Conservation (phyloP, 1,140 invertebrate species). For the Grapholita molesta region DNA sequence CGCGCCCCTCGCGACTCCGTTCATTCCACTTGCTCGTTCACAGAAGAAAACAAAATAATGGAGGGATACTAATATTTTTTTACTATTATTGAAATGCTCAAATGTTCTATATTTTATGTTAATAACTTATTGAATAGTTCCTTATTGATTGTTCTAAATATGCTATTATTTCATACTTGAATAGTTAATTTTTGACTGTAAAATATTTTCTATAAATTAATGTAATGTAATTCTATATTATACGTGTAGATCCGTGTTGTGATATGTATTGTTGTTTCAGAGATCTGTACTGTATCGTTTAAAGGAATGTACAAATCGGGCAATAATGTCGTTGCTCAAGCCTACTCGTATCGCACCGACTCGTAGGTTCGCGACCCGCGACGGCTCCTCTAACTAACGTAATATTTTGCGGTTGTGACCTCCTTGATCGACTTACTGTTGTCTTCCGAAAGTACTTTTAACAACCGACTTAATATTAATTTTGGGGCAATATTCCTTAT, state of each 20-base stretch:
- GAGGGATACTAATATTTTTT: constrained; percentile 63
- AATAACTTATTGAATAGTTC: constrained; percentile 69
- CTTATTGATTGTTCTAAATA: constrained; percentile 64
- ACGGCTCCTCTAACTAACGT: constrained; percentile 34
- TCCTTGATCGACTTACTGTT: constrained; percentile 43
- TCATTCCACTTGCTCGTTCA: constrained; percentile 30
- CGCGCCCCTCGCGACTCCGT: not conserved
- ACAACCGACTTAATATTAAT: constrained; percentile 44
- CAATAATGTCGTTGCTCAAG: constrained; percentile 64
- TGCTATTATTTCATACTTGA: constrained; percentile 57
- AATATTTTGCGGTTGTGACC: constrained; percentile 65
- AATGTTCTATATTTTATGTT: constrained; percentile 74
- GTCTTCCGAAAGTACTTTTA: constrained; percentile 55
- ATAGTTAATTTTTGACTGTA: constrained; percentile 58
- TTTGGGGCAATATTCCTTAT: constrained; percentile 68
- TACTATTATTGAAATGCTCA: constrained; percentile 73
- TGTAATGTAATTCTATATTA: constrained; percentile 49
- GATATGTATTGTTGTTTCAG: constrained; percentile 66
- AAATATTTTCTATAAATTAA: constrained; percentile 46
- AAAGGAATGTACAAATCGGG: constrained; percentile 61
- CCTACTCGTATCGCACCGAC: not conserved
- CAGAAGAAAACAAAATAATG: constrained; percentile 42
- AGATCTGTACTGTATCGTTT: constrained; percentile 53
- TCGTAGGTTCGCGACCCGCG: constrained; percentile 28
- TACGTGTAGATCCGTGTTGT: constrained; percentile 73